Evolutionary conservation across 2,113 vertebrate genomes (phyloP).

Genomic region (Jacana jacana): DNA sequence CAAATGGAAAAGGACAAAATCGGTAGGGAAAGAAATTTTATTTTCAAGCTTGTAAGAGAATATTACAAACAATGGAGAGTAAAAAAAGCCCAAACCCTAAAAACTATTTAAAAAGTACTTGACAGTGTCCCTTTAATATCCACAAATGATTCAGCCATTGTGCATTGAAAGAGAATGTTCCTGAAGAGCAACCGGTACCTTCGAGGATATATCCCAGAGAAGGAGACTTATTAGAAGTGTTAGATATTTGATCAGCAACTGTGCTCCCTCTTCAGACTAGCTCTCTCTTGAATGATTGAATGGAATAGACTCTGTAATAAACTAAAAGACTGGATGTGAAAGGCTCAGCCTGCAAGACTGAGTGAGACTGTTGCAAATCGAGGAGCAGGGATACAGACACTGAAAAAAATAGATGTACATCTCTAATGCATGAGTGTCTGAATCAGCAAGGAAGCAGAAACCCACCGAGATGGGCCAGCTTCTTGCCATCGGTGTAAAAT

Average conservation of each 20-base stretch:
- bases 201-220: constrained; percentile 42
- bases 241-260: constrained; percentile 24
- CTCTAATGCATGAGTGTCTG: neutral
- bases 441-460: constrained; percentile 13
- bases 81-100: constrained; percentile 79
- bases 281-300: constrained; percentile 24
- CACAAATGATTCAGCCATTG: constrained; percentile 68
- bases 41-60: constrained; percentile 80
- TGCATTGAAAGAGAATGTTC: constrained; percentile 70
- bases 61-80: constrained; percentile 80
- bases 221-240: constrained; percentile 49
- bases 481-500: neutral
- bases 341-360: constrained; percentile 53
- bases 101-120: constrained; percentile 81
- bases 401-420: neutral
- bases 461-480: neutral
- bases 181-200: constrained; percentile 63
- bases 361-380: constrained; percentile 17
- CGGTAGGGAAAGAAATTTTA: constrained; percentile 79
- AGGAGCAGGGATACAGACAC: constrained; percentile 47
- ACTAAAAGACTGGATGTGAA: constrained; percentile 34
- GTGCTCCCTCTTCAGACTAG: constrained; percentile 36
- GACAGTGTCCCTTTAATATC: constrained; percentile 77
- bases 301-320: constrained; percentile 29
- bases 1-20: constrained; percentile 65